Percentiles rank a stretch among this genome's conserved stretches.
Conservation (phyloP, 37 sponge, comb jelly and placozoan species). For the Agelas oroides region DNA sequence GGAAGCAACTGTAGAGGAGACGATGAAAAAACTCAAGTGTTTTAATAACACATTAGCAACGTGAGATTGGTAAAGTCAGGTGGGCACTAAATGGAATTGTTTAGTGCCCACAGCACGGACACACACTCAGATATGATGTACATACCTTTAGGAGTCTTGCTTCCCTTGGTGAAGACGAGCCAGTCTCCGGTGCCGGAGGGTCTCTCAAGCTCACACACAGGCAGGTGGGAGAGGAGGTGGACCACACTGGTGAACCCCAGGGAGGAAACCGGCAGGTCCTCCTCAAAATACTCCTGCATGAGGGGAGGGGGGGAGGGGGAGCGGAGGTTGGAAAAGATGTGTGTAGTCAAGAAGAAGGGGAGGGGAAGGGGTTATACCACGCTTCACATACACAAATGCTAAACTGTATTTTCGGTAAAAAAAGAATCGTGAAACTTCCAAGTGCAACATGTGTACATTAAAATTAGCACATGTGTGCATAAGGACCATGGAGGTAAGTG, state of each 20-base stretch:
- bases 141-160: slow-evolving; percentile 7
- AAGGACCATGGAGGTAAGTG: no score
- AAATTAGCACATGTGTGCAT: no score
- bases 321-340: no score
- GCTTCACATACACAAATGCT: not conserved
- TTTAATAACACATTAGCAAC: not conserved
- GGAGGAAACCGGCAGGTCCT: slow-evolving; percentile 14
- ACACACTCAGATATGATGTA: not conserved
- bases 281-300: slow-evolving; percentile 3
- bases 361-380: not conserved
- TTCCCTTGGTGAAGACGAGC: slow-evolving; percentile 42
- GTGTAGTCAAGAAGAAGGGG: no score
- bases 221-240: slow-evolving; percentile 30
- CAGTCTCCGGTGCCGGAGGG: slow-evolving; percentile 46
- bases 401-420: no score
- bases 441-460: no score
- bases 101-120: no score
- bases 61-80: not conserved
- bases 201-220: slow-evolving; percentile 41
- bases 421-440: no score
- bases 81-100: no score
- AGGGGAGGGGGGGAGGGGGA: no score
- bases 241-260: slow-evolving; percentile 45
- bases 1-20: slow-evolving; percentile 33
- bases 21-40: no score